These are phyloP conservation scores for Batillaria attramentaria DNA, from an alignment of 1,140 invertebrate genomes.

Conservation along the genomic window DNA sequence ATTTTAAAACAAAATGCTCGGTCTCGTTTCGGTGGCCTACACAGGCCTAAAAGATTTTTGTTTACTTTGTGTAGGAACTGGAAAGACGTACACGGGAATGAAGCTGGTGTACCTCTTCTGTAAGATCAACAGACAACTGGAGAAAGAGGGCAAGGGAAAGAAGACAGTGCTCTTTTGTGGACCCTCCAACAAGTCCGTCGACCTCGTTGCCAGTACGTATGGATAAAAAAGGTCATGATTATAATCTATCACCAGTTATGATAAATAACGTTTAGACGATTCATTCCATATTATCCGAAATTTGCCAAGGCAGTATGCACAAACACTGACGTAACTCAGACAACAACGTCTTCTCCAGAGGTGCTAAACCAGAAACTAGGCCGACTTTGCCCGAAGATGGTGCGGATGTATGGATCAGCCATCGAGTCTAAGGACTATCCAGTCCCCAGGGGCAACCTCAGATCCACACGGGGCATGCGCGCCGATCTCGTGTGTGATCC, in stretches of 20 bases:
- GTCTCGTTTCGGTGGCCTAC: no score
- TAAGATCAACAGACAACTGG: constrained; percentile 47
- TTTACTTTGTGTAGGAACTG: constrained; percentile 48
- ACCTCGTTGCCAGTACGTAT: constrained; percentile 34
- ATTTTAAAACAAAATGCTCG: no score
- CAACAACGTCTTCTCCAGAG: constrained; percentile 34
- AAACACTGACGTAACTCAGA: neutral
- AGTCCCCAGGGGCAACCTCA: constrained; percentile 44
- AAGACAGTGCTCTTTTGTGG: constrained; percentile 58
- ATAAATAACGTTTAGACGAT: neutral
- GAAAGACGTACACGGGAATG: constrained; percentile 60
- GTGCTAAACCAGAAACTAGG: constrained; percentile 46
- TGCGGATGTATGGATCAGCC: constrained; percentile 53
- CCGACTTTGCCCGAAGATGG: constrained; percentile 44
- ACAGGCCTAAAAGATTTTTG: neutral
- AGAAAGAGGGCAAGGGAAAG: constrained; percentile 13
- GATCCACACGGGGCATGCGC: constrained; percentile 29
- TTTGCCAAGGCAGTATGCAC: neutral
- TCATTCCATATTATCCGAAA: neutral
- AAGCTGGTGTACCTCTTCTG: constrained; percentile 56
- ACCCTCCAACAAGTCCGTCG: constrained; percentile 50
- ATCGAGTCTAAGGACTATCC: constrained; percentile 50
- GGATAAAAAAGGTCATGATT: neutral
- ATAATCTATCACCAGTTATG: no score
- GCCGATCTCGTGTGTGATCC: constrained; percentile 28